Evolutionary conservation across 2,797 vertebrate species (phyloP).

Genomic region (Pipistrellus kuhlii): DNA sequence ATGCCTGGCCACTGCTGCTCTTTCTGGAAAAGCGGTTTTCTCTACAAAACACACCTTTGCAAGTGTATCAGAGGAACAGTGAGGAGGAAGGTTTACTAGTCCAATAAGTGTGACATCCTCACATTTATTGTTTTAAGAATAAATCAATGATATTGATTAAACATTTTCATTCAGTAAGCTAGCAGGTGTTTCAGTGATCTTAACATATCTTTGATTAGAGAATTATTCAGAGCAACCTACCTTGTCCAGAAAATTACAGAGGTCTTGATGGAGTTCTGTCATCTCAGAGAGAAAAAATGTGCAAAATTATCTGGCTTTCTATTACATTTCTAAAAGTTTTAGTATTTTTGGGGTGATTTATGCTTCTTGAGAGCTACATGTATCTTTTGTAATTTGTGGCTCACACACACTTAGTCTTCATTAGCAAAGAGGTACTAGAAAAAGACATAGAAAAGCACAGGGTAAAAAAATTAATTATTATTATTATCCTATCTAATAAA

Average conservation of each 20-base stretch:
- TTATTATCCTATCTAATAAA: no score
- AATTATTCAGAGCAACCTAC: not conserved
- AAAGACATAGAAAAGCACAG: not conserved
- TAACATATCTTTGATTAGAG: not conserved
- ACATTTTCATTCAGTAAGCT: not conserved
- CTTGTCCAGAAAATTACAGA: constrained; percentile 21
- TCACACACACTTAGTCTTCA: not conserved
- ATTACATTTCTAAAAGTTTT: constrained; percentile 10
- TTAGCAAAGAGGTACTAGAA: not conserved
- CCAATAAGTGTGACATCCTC: not conserved
- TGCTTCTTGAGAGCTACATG: not conserved
- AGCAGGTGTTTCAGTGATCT: constrained; percentile 25
- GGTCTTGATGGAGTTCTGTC: not conserved
- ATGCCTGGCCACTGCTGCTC: not conserved
- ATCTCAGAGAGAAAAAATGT: not conserved
- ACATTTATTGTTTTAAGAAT: not conserved
- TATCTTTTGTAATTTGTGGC: not conserved
- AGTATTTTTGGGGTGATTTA: not conserved
- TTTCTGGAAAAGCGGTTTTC: not conserved
- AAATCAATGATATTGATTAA: not conserved
- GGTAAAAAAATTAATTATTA: not conserved
- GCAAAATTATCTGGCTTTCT: not conserved
- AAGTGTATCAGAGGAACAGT: not conserved
- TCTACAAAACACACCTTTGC: not conserved
- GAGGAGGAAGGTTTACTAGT: not conserved